Conservation (phyloP, 2,888 invertebrate species). For the Pogonocherus hispidulus region DNA sequence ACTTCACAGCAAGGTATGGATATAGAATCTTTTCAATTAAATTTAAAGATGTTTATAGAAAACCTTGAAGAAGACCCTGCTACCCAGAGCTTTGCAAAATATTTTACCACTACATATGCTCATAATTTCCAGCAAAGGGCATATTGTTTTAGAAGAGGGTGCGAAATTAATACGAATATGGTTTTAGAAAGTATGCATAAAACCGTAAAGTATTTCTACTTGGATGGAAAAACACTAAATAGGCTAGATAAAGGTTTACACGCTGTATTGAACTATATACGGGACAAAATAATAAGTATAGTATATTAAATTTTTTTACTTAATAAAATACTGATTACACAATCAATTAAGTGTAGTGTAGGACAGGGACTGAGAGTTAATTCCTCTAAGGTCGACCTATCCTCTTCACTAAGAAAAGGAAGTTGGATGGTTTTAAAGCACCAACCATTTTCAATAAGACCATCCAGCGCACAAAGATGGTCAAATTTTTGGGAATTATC, state of each 20-base stretch:
- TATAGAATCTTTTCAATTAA: not conserved
- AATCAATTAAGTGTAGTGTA: too few species aligned
- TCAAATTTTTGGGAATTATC: too few species aligned
- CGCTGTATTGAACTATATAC: slow-evolving; percentile 49
- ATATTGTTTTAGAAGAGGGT: slow-evolving; percentile 37
- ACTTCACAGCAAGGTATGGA: slow-evolving; percentile 36
- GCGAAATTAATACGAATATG: slow-evolving; percentile 41
- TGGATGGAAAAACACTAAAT: slow-evolving; percentile 50
- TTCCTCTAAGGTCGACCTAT: too few species aligned
- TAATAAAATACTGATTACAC: too few species aligned
- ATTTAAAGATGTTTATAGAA: slow-evolving; percentile 23
- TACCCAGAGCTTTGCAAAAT: slow-evolving; percentile 37
- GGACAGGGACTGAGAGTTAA: too few species aligned
- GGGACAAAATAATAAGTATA: slow-evolving; percentile 53
- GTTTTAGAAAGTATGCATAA: slow-evolving; percentile 38
- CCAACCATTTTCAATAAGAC: too few species aligned
- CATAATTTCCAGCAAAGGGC: slow-evolving; percentile 40
- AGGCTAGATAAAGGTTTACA: slow-evolving; percentile 48
- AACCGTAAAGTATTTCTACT: slow-evolving; percentile 49
- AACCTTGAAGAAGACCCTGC: slow-evolving; percentile 21
- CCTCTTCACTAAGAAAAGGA: too few species aligned
- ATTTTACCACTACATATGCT: slow-evolving; percentile 41
- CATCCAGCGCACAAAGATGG: too few species aligned
- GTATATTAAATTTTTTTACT: too few species aligned
- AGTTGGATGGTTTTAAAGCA: too few species aligned